Percentiles rank a stretch among this genome's conserved stretches.
Evolutionary conservation across 2,113 vertebrate genomes (phyloP).

Genomic region (Gallinago media): DNA sequence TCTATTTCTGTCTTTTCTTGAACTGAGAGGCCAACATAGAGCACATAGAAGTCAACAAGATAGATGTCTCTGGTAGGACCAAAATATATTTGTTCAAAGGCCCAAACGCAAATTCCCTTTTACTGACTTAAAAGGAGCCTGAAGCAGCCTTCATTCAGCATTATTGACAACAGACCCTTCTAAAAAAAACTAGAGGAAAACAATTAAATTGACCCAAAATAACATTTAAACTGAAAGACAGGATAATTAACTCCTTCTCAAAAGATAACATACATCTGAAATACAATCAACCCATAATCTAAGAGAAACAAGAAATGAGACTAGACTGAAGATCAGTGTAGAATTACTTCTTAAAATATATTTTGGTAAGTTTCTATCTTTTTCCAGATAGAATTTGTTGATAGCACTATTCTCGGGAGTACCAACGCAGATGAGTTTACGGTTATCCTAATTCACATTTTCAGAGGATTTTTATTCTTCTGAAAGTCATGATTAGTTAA

Average conservation of each 20-base stretch:
- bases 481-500: not conserved
- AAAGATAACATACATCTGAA: not conserved
- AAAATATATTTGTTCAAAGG: not conserved
- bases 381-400: not conserved
- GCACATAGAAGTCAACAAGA: not conserved
- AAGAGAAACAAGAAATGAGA: not conserved
- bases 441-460: not conserved
- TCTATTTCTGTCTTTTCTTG: not conserved
- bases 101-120: not conserved
- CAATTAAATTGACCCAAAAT: not conserved
- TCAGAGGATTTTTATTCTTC: not conserved
- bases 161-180: not conserved
- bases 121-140: not conserved
- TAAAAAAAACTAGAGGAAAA: not conserved
- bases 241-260: not conserved
- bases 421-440: not conserved
- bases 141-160: not conserved
- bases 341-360: not conserved
- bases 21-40: rapidly evolving
- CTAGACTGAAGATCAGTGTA: not conserved
- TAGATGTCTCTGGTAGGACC: not conserved
- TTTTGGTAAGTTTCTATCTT: not conserved
- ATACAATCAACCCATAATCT: not conserved
- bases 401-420: not conserved
- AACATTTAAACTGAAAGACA: not conserved